phyloP scores from a whole-genome alignment of 2,888 invertebrate genomes.

The Hoplodrina ambigua region DNA sequence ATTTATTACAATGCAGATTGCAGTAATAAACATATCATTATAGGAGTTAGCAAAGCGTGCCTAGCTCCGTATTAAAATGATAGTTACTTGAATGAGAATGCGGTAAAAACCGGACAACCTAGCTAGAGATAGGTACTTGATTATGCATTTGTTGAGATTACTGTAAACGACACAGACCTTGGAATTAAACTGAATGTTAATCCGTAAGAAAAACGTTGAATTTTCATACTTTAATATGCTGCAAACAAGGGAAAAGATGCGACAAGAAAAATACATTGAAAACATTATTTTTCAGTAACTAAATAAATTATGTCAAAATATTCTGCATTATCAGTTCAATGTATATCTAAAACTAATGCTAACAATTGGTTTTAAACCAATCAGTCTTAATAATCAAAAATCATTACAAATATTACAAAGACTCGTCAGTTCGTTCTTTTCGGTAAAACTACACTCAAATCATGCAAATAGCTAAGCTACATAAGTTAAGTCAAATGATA shows the following conservation, averaged over 20 bases:
- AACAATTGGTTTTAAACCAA: too few species aligned
- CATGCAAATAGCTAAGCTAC: neutral
- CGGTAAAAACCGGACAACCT: slow-evolving; percentile 47
- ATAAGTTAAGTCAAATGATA: too few species aligned
- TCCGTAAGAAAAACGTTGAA: neutral
- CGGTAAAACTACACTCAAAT: too few species aligned
- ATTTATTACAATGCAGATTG: slow-evolving; percentile 55
- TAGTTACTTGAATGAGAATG: slow-evolving; percentile 34
- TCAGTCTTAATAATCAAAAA: too few species aligned
- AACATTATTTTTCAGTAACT: too few species aligned
- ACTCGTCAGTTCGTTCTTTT: too few species aligned
- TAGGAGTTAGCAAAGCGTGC: slow-evolving; percentile 52
- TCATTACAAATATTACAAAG: too few species aligned
- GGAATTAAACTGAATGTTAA: slow-evolving; percentile 9
- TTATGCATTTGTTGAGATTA: slow-evolving; percentile 34
- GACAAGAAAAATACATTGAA: too few species aligned
- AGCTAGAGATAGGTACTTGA: slow-evolving; percentile 27
- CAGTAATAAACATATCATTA: slow-evolving; percentile 48
- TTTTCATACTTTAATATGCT: neutral
- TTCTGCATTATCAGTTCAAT: too few species aligned
- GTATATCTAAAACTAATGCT: too few species aligned
- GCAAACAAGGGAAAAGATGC: neutral
- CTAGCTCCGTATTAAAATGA: slow-evolving; percentile 35
- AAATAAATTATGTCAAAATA: too few species aligned
- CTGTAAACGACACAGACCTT: slow-evolving; percentile 11